phyloP scores from a whole-genome alignment of 2,888 invertebrate genomes.

The Sphinx pinastri region DNA sequence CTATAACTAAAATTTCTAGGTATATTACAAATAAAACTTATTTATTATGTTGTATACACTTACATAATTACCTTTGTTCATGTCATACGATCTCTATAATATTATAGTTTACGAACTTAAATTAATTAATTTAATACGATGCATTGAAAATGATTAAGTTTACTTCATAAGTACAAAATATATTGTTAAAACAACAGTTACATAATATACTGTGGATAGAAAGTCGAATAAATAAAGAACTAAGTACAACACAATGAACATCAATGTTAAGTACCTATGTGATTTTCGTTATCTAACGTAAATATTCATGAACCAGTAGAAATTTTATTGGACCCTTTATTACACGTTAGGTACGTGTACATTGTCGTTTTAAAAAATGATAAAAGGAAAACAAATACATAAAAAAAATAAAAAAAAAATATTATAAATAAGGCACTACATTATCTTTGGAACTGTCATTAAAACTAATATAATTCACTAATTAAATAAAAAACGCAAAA shows the following conservation, averaged over 20 bases:
- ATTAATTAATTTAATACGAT: conserved; percentile 11
- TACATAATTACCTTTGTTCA: conserved; percentile 10
- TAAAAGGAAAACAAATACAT: background rate
- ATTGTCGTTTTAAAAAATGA: too few relatives aligned
- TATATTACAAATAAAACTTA: background rate
- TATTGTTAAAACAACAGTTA: too few relatives aligned
- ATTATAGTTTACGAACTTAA: background rate
- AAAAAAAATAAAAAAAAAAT: background rate
- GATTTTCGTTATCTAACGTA: background rate
- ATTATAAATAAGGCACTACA: background rate
- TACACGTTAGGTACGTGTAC: background rate
- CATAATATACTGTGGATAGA: too few relatives aligned
- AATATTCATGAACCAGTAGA: background rate
- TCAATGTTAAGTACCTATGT: background rate
- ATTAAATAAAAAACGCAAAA: background rate
- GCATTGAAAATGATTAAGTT: background rate
- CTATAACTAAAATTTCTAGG: background rate
- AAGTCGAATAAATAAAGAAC: too few relatives aligned
- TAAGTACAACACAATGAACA: too few relatives aligned
- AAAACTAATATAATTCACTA: background rate
- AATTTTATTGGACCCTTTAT: background rate
- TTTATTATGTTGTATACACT: background rate
- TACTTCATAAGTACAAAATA: too few relatives aligned
- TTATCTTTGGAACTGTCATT: conserved; percentile 11
- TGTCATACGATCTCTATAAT: background rate